Evolutionary conservation across 53 echinoderm and acorn worm species (phyloP), one percentile per base, ranked within the genome.

Genomic region (Luidia sarsii): DNA sequence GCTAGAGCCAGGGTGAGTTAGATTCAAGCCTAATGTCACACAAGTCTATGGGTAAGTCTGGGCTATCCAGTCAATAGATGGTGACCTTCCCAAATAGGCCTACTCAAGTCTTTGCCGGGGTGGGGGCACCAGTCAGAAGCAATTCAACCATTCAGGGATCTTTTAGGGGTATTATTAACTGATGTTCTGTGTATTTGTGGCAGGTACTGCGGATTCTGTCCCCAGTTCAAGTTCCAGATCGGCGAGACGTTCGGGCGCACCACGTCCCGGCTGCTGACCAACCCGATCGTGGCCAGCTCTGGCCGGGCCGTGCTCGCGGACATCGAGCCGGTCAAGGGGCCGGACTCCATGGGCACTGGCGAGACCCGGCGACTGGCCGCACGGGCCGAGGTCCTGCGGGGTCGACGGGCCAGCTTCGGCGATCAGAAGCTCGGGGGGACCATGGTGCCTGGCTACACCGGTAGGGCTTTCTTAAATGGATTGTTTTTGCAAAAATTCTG

Each of bases 381-480:
- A 20, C 24, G 75, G 10, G 55, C 35, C 14, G 84, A 83, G 24
- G 45, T 90, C 50, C 25, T 96, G 49, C 62, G 85, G 14, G 69
- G 75, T 35, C 67, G 90, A 19, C 79, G 45, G 50, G 85, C 85
- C 11, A 90, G 96, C 33, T 93, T 90, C 37, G 96, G 96, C 15
- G 93, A 96, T 63, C 93, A 96, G 86, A 96, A 96, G 53, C 83
- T 96, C 9, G 89, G 85, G 0, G 80, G 79, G 21, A 90, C 72
- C 16, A 93, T 96, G 96, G 96, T 96, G 0, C 93, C 96, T 6
- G 96, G 96, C 3, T 96, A 96, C 65, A 96, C 96, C 70, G 96
- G 96, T 96, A 90, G 39, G 27, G 22, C n/a, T n/a, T n/a, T n/a
- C n/a, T n/a, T 52, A 25, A 31, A 32, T 52, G 7, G 20, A 4